Base-by-base conservation (phyloP, 2,113 vertebrate species). In the Odontesthes bonariensis region DNA sequence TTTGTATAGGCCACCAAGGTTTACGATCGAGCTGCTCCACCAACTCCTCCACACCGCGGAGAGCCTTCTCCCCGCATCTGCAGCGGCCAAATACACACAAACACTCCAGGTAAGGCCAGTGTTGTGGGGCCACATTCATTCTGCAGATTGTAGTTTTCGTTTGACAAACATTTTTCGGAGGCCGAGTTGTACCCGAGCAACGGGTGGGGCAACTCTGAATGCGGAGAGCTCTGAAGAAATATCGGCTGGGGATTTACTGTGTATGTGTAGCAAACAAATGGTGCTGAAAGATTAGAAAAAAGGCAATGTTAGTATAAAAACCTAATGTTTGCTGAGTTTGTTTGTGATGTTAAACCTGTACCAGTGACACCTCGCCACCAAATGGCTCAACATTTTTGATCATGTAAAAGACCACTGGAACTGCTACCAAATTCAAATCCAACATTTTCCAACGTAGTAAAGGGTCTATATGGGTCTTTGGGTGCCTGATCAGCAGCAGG, bases 71-170 rank as follows among this genome's bases (percentile, higher is more conserved):
- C 58, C 35, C n/a, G 40, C 74, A 66, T 79, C 79, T 69, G 65
- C 62, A 42, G 75, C 71, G 64, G 57, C 33, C 57, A 68, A 74
- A 53, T 56, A 57, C 74, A 77, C 79, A 77, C 73, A 77, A 84
- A 86, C 54, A 75, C 84, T 63, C 46, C 58, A 71, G 68, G 67
- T 82, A 42, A 52, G 16, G 75, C 46, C 17, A 3, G 0, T 12
- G 59, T 79, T 73, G 42, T 44, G 61, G 53, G 65, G 70, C 13
- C 3, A 59, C 69, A 75, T 83, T 74, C 82, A 75, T 77, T 73
- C 88, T 73, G 78, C 67, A 86, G 81, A 86, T 84, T 87, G 81
- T 69, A 76, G 68, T 82, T 88, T 85, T 77, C 80, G 51, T 82
- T 73, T 62, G 27, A 12, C 67, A 78, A 75, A 81, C 75, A 83